A percentile compares a stretch with the other conserved stretches of the same genome.
phyloP scores from a whole-genome alignment of 2,113 vertebrate species.

The Lota lota region DNA sequence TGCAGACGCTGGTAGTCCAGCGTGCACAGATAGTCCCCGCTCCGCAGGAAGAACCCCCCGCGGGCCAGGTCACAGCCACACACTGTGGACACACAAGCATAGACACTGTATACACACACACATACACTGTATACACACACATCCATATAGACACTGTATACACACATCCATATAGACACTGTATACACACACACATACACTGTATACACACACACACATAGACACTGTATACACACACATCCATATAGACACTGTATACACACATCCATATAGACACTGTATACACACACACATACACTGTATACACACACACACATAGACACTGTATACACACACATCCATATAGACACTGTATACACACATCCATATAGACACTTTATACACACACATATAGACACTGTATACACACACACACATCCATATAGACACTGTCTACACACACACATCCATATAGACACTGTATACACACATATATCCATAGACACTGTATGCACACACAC shows the following conservation, averaged over 20 bases:
- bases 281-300: neutral
- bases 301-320: neutral
- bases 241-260: neutral
- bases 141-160: neutral
- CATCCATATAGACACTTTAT: neutral
- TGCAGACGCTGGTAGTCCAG: slow-evolving; percentile 95
- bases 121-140: neutral
- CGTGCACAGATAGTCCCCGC: slow-evolving; percentile 91
- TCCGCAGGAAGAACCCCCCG: slow-evolving; percentile 92
- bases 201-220: neutral
- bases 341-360: neutral
- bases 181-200: neutral
- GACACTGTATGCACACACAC: neutral
- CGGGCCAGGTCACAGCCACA: slow-evolving; percentile 92
- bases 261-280: neutral
- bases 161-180: neutral
- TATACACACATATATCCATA: neutral
- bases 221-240: neutral
- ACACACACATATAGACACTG: neutral
- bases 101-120: neutral
- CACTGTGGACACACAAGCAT: slow-evolving; percentile 65
- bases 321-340: neutral
- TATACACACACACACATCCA: neutral
- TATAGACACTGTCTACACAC: neutral
- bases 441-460: neutral